Evolutionary conservation across 35 echinoderm and acorn worm genomes (phyloP).

Genomic region (Heliocidaris erythrogramma): DNA sequence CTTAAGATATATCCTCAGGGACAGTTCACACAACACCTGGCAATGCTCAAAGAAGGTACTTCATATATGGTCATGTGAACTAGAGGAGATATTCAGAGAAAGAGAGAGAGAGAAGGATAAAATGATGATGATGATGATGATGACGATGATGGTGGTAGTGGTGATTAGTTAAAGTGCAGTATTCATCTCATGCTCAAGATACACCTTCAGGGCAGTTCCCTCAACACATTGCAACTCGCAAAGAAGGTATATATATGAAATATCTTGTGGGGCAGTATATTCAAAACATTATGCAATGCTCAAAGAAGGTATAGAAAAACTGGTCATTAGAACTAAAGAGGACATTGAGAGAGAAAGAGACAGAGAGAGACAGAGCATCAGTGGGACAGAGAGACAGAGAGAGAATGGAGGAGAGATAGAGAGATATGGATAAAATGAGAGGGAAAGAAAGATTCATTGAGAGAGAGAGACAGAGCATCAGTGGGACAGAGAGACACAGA

Average conservation of each 20-base stretch:
- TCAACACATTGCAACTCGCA: slow-evolving; percentile 59
- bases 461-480: too few species aligned
- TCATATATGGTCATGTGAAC: background rate
- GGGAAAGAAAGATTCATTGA: background rate
- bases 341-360: background rate
- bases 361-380: background rate
- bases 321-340: background rate
- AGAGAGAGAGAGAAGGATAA: background rate
- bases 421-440: background rate
- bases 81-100: background rate
- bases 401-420: background rate
- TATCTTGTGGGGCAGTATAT: background rate
- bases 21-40: slow-evolving; percentile 64
- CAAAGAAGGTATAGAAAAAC: background rate
- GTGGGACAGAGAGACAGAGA: too few species aligned
- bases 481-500: too few species aligned
- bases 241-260: slow-evolving; percentile 50
- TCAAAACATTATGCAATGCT: background rate
- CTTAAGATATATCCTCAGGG: slow-evolving; percentile 87
- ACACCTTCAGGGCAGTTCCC: slow-evolving; percentile 76
- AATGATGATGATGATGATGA: too few species aligned
- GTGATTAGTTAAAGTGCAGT: background rate
- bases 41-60: slow-evolving; percentile 62
- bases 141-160: background rate
- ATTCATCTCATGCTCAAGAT: slow-evolving; percentile 91